These are phyloP conservation scores for Drosophila subsilvestris DNA, from an alignment of 2,888 invertebrate genomes.

Conservation along the genomic window DNA sequence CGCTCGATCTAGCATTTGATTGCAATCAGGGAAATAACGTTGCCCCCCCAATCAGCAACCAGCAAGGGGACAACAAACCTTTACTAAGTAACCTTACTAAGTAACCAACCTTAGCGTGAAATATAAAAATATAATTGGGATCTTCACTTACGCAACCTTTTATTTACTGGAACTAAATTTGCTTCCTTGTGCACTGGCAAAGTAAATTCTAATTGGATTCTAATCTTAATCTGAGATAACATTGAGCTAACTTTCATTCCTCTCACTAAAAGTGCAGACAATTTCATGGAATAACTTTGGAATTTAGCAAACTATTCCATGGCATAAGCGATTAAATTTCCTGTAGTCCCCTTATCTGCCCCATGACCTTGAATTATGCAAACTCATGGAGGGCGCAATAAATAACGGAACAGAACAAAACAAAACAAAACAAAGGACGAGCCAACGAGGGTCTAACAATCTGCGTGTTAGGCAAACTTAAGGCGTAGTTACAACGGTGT, in stretches of 20 bases:
- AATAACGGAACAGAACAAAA: too few species aligned
- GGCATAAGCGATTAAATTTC: neutral
- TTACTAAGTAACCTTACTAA: too few species aligned
- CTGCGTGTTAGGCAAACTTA: slow-evolving; percentile 17
- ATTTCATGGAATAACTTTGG: too few species aligned
- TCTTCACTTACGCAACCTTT: too few species aligned
- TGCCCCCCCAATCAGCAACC: neutral
- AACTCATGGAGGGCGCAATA: slow-evolving; percentile 23
- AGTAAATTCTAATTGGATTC: neutral
- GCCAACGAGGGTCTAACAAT: slow-evolving; percentile 6
- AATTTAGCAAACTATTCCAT: neutral
- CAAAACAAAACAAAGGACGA: slow-evolving; percentile 6
- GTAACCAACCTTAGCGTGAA: too few species aligned
- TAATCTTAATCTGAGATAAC: neutral
- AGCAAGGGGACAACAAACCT: too few species aligned
- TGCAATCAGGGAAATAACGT: slow-evolving; percentile 16
- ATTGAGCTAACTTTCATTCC: neutral
- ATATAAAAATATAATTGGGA: too few species aligned
- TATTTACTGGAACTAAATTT: too few species aligned
- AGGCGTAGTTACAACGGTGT: neutral
- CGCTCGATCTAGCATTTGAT: slow-evolving; percentile 18
- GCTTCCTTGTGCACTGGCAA: too few species aligned
- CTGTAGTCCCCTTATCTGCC: slow-evolving; percentile 20
- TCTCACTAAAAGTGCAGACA: neutral
- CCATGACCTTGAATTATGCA: slow-evolving; percentile 1